Evolutionary conservation across 2,797 vertebrate genomes (phyloP).

Genomic region (Amblyopsis hoosieri): DNA sequence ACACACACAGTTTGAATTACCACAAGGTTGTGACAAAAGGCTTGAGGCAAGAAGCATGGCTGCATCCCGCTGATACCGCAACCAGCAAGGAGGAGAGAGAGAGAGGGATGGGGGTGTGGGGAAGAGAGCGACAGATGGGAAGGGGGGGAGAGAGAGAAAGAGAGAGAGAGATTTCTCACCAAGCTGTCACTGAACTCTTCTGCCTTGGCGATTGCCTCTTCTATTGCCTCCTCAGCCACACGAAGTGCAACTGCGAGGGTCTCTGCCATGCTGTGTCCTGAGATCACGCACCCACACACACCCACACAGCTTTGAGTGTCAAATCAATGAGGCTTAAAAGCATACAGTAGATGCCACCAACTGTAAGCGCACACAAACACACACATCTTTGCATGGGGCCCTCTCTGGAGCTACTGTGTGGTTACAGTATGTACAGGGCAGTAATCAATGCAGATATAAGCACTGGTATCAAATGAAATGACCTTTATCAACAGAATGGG

Average conservation of each 20-base stretch:
- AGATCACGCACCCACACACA: constrained; percentile 30
- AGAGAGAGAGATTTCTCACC: constrained; percentile 72
- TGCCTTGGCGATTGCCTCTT: constrained; percentile 95
- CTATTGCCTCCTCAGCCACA: constrained; percentile 96
- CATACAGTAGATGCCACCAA: background rate
- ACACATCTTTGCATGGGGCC: background rate
- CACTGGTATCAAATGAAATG: constrained; percentile 40
- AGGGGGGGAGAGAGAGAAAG: background rate
- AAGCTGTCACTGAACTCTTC: constrained; percentile 92
- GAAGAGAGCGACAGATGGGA: background rate
- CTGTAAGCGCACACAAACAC: background rate
- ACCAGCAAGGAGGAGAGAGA: constrained; percentile 10
- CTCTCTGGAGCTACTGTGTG: too few relatives aligned
- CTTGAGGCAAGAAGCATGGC: constrained; percentile 41
- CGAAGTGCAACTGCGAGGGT: constrained; percentile 93
- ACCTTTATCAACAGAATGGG: constrained; percentile 13
- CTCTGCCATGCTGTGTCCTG: constrained; percentile 96
- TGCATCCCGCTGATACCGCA: constrained; percentile 44
- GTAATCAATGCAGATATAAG: constrained; percentile 22
- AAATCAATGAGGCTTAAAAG: background rate
- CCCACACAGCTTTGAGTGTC: background rate
- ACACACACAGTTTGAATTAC: constrained; percentile 27
- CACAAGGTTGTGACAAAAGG: constrained; percentile 20
- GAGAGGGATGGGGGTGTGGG: background rate
- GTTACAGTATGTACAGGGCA: too few relatives aligned